Evolutionary conservation across 2,113 vertebrate genomes (phyloP).

Genomic region (Thunnus thynnus): DNA sequence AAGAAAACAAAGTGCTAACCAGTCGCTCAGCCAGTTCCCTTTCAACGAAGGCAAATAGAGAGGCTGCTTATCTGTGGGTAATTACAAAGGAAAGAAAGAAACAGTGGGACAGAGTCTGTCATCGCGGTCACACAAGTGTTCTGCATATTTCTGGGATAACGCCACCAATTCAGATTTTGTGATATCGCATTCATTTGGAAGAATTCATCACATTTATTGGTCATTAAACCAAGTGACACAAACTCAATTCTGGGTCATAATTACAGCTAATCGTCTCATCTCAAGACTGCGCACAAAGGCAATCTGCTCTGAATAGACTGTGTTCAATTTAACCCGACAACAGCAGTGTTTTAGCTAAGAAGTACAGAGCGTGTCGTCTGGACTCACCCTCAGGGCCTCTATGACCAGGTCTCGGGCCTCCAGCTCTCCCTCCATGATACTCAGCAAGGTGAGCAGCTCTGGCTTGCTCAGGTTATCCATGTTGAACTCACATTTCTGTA

Average conservation of each 20-base stretch:
- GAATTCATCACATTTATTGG: conserved; percentile 15
- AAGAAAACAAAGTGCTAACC: conserved; percentile 22
- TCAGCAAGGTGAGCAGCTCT: conserved; percentile 94
- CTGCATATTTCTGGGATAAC: conserved; percentile 16
- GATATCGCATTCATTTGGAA: conserved; percentile 22
- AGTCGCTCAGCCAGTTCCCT: conserved; percentile 35
- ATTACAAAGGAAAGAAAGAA: conserved; percentile 32
- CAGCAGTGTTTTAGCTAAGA: not conserved
- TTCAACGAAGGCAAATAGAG: conserved; percentile 51
- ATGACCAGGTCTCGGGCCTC: conserved; percentile 98
- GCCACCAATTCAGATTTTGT: conserved; percentile 24
- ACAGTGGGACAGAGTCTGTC: conserved; percentile 15
- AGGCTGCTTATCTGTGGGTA: conserved; percentile 44
- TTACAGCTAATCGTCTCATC: conserved; percentile 43
- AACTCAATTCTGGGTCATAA: conserved; percentile 28
- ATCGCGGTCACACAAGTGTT: conserved; percentile 32
- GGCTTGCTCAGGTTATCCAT: conserved; percentile 97
- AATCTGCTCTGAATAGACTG: not conserved
- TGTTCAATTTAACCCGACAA: not conserved
- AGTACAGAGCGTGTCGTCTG: conserved; percentile 17
- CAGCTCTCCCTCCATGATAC: conserved; percentile 97
- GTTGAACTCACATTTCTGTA: conserved; percentile 96
- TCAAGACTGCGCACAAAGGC: conserved; percentile 25
- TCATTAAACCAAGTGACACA: conserved; percentile 22
- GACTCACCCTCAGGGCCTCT: conserved; percentile 95